phyloP scores from a whole-genome alignment of 2,888 invertebrate species.

The Oscheius sp. region DNA sequence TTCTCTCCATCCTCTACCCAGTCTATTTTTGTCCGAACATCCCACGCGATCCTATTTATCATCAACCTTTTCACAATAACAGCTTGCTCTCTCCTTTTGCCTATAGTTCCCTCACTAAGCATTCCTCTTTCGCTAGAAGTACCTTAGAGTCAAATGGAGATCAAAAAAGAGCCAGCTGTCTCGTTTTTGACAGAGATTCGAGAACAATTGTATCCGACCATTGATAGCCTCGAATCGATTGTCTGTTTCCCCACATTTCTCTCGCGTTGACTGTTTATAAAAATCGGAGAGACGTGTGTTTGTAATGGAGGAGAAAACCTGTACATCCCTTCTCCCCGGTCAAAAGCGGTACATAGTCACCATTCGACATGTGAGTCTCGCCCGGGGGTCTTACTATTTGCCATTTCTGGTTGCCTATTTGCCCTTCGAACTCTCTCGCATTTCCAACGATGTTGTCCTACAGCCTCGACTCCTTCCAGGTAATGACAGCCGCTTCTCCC shows the following conservation, averaged over 20 bases:
- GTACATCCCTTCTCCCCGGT: neutral
- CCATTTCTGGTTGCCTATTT: constrained; percentile 16
- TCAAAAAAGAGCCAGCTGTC: too few relatives aligned
- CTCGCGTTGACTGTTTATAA: constrained; percentile 9
- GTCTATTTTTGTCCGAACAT: too few relatives aligned
- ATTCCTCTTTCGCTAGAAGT: too few relatives aligned
- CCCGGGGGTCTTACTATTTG: constrained; percentile 14
- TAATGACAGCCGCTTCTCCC: constrained; percentile 31
- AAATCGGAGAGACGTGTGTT: neutral
- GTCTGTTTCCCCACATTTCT: constrained; percentile 13
- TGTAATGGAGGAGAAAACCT: neutral
- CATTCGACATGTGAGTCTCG: neutral
- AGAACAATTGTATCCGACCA: neutral
- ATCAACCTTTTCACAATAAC: too few relatives aligned
- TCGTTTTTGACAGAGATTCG: too few relatives aligned
- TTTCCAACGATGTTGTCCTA: constrained; percentile 10
- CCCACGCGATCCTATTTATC: too few relatives aligned
- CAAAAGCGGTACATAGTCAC: neutral
- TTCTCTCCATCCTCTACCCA: neutral
- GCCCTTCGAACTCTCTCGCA: constrained; percentile 1
- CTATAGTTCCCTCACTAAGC: too few relatives aligned
- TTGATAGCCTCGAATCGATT: neutral
- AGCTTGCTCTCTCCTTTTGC: too few relatives aligned
- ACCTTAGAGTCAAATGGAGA: too few relatives aligned
- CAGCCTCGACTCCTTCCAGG: constrained; percentile 12